Conservation (phyloP, 2,797 vertebrate species). For the Dipus sagitta region DNA sequence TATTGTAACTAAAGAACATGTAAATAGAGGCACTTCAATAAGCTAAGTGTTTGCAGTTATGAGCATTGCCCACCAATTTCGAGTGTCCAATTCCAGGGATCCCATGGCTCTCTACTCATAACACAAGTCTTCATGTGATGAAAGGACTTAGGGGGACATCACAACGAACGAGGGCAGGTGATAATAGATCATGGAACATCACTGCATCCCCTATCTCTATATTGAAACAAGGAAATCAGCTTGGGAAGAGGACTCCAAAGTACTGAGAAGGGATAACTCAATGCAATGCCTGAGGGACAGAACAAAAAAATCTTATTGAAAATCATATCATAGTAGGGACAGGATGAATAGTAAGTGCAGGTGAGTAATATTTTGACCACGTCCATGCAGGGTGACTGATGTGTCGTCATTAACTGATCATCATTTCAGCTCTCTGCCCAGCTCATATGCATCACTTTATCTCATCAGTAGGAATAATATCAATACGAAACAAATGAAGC, state of each 20-base stretch:
- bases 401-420: constrained; percentile 52
- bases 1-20: constrained; percentile 84
- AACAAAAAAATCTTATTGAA: constrained; percentile 31
- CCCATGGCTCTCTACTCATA: constrained; percentile 83
- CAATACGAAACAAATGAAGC: constrained; percentile 55
- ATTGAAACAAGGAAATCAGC: constrained; percentile 72
- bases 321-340: neutral
- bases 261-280: constrained; percentile 50
- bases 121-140: constrained; percentile 77
- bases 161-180: constrained; percentile 68
- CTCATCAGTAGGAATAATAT: neutral
- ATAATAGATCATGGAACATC: constrained; percentile 38
- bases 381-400: constrained; percentile 59
- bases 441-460: constrained; percentile 29
- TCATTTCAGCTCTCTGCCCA: constrained; percentile 66
- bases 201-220: constrained; percentile 37
- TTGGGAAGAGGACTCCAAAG: constrained; percentile 32
- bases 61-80: constrained; percentile 82
- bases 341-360: constrained; percentile 43
- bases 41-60: constrained; percentile 84
- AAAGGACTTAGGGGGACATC: constrained; percentile 74
- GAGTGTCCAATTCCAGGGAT: constrained; percentile 81
- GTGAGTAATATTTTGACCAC: constrained; percentile 50
- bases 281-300: neutral
- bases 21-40: constrained; percentile 85